phyloP scores from a whole-genome alignment of 2,888 invertebrate genomes.

The Geotrupes spiniger region DNA sequence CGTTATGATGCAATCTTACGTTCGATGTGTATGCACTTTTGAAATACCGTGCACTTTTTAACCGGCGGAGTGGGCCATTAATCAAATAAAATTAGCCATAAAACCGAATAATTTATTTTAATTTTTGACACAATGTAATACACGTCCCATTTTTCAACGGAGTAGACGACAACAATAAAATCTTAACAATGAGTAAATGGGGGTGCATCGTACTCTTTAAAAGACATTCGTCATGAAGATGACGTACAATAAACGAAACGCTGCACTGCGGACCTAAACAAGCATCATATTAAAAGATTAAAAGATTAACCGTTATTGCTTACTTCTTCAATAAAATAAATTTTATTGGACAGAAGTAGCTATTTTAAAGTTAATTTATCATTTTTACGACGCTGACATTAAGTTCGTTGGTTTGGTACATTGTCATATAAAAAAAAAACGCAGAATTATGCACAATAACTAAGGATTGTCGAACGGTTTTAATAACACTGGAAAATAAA shows the following conservation, averaged over 20 bases:
- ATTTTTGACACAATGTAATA: not conserved
- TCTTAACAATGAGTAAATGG: constrained; percentile 1
- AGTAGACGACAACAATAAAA: constrained; percentile 2
- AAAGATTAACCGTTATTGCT: constrained; percentile 24
- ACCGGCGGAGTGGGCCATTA: too few relatives aligned
- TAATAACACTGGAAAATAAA: too few relatives aligned
- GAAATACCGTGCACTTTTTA: too few relatives aligned
- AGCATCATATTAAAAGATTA: constrained; percentile 22
- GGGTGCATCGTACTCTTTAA: constrained; percentile 22
- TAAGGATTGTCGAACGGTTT: too few relatives aligned
- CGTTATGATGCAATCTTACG: too few relatives aligned
- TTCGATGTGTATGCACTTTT: too few relatives aligned
- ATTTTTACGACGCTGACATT: constrained; percentile 25
- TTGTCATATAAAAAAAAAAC: too few relatives aligned
- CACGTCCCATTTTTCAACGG: not conserved
- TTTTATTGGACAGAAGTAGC: constrained; percentile 14
- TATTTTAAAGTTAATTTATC: constrained; percentile 25
- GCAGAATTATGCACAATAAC: too few relatives aligned
- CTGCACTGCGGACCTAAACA: constrained; percentile 15
- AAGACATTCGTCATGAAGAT: constrained; percentile 23
- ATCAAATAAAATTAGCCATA: not conserved
- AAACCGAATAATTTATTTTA: constrained; percentile 2
- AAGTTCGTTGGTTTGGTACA: constrained; percentile 4
- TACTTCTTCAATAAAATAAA: constrained; percentile 20
- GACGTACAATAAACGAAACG: constrained; percentile 20